Evolutionary conservation across 1,140 invertebrate species (phyloP).

Genomic region (Drosophila ercepeae): DNA sequence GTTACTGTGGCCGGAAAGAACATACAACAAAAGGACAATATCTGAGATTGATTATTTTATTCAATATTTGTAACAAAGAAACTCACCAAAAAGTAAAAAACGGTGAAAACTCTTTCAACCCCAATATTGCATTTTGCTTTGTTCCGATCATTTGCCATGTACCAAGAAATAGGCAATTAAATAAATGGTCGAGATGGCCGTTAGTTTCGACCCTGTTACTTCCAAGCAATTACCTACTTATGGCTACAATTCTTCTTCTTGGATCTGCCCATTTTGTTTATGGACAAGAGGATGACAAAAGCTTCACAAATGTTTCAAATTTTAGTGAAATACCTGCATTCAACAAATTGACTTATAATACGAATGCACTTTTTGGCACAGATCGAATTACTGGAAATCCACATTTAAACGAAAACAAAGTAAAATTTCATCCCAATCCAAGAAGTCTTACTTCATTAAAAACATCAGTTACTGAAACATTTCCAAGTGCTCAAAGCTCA

Average conservation of each 20-base stretch:
- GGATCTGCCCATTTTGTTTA: constrained; percentile 14
- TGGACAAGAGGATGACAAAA: constrained; percentile 1
- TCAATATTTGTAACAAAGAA: too few relatives aligned
- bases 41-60: too few relatives aligned
- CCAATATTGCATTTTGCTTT: too few relatives aligned
- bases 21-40: too few relatives aligned
- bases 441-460: neutral
- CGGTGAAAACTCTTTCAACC: too few relatives aligned
- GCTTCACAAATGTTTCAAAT: constrained; percentile 7
- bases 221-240: neutral
- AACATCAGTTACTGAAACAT: neutral
- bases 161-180: too few relatives aligned
- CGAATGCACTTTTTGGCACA: constrained; percentile 14
- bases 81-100: too few relatives aligned
- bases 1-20: too few relatives aligned
- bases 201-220: too few relatives aligned
- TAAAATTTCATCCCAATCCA: constrained; percentile 8
- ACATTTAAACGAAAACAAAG: constrained; percentile 6
- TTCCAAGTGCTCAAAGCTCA: constrained; percentile 27
- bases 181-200: too few relatives aligned
- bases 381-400: constrained; percentile 1
- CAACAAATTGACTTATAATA: neutral
- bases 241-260: constrained; percentile 20
- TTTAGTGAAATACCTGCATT: constrained; percentile 1
- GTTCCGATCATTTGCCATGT: too few relatives aligned